phyloP scores from a whole-genome alignment of 2,797 vertebrate species.

The Myotis findleyi region DNA sequence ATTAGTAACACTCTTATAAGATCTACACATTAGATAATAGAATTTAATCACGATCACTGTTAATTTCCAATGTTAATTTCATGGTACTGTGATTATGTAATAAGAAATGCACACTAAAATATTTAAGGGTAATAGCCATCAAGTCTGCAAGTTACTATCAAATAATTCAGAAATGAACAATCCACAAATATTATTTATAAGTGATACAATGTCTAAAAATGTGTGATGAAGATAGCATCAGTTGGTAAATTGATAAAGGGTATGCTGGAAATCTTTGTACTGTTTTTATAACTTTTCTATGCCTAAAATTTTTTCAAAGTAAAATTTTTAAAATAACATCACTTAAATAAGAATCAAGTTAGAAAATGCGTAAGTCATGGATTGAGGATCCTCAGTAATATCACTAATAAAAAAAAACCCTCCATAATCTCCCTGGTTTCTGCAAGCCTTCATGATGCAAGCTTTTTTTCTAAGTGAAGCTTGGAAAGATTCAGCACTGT shows the following conservation, averaged over 20 bases:
- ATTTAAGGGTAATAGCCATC: not conserved
- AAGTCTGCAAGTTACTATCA: not conserved
- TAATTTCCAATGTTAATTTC: constrained; percentile 44
- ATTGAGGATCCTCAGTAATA: not conserved
- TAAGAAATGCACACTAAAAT: not conserved
- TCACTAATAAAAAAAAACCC: not conserved
- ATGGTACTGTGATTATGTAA: not conserved
- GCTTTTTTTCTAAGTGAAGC: not conserved
- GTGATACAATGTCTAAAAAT: not conserved
- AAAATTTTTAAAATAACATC: not conserved
- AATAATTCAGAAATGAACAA: constrained; percentile 49
- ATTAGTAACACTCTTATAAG: not conserved
- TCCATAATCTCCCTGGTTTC: not conserved
- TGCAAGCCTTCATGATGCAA: not conserved
- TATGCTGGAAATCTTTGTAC: not conserved
- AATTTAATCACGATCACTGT: not conserved
- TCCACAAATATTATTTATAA: not conserved
- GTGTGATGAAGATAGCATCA: not conserved
- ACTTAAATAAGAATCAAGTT: not conserved
- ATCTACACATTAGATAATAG: not conserved
- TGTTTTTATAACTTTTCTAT: constrained; percentile 15
- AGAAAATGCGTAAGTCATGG: not conserved
- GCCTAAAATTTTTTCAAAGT: constrained; percentile 39
- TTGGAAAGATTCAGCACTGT: not conserved
- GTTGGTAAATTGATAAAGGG: not conserved